Percentiles rank a stretch among this genome's conserved stretches.
Conservation (phyloP, 2,113 vertebrate species). For the Mormyrus iriodes region DNA sequence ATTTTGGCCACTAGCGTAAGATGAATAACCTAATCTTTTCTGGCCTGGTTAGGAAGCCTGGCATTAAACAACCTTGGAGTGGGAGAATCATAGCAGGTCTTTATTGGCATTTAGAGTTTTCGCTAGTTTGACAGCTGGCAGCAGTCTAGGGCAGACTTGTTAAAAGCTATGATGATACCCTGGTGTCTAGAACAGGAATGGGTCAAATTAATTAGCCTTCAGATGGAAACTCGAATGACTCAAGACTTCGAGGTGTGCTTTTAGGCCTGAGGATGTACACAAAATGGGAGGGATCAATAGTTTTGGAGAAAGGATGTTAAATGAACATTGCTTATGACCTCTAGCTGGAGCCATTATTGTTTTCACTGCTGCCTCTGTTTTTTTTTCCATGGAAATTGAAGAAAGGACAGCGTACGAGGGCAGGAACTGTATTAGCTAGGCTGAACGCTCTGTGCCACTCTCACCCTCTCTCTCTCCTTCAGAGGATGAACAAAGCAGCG, state of each 20-base stretch:
- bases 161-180: slow-evolving; percentile 4
- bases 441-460: background rate
- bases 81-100: background rate
- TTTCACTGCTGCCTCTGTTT: slow-evolving; percentile 10
- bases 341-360: slow-evolving; percentile 11
- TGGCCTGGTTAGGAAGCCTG: background rate
- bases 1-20: background rate
- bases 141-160: background rate
- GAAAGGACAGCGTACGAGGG: background rate
- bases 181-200: background rate
- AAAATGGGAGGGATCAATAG: slow-evolving; percentile 17
- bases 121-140: background rate
- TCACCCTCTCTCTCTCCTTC: background rate
- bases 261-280: slow-evolving; percentile 4
- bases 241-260: background rate
- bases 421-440: background rate
- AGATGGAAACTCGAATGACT: background rate
- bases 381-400: slow-evolving; percentile 16
- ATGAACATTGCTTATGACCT: slow-evolving; percentile 22
- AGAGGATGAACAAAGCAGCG: background rate
- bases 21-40: background rate
- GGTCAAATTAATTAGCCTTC: slow-evolving; percentile 29
- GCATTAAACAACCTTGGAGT: background rate
- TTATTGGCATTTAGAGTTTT: background rate
- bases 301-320: slow-evolving; percentile 15